Base-by-base conservation (phyloP, 2,888 invertebrate species). In the Papilio demoleus region DNA sequence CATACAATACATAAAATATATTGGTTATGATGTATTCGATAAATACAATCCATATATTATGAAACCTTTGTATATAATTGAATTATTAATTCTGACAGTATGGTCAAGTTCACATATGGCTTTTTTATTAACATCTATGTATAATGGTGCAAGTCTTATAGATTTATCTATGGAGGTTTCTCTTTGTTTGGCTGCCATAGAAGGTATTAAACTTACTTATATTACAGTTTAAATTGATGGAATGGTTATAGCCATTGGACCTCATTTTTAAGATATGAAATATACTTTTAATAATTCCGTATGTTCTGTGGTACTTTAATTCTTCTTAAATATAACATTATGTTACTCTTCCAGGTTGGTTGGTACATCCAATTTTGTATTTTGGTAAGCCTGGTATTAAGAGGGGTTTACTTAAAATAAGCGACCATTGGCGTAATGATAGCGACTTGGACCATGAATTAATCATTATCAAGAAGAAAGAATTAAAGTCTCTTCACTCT, bases 131-230 rank as follows among this genome's bases (percentile, higher is more conserved):
- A 59, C 14, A 0, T 36, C 58, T 0, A 59, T 68, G 14, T 22
- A 4, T 8, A 14, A 36, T 27, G 58, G 38, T 19, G 12, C 5
- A 17, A 9, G 38, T 47, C 1, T 63, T 8, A 50, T 59, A 19
- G 64, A 68, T 38, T 31, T 68, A 9, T 68, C 64, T n/a, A 17
- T 64, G 5, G 64, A 68, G 19, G 47, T 68, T 5, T 59, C 63
- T 8, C 40, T 59, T 34, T 59, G 45, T 50, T 38, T 64, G 11
- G 40, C 31, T n/a, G 50, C 63, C 31, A 47, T 31, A 19, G 68
- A 64, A 68, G 59, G 68, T 59, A 59, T 42, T 40, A n/a, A 14
- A 38, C 2, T n/a, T 4, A 40, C 0, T 4, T n/a, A n/a, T n/a
- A 17, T n/a, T 40, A 17, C 0, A 11, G 11, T 8, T 14, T 12